Base-by-base conservation (phyloP, 2,888 invertebrate genomes). In the Quadroppia sp. region DNA sequence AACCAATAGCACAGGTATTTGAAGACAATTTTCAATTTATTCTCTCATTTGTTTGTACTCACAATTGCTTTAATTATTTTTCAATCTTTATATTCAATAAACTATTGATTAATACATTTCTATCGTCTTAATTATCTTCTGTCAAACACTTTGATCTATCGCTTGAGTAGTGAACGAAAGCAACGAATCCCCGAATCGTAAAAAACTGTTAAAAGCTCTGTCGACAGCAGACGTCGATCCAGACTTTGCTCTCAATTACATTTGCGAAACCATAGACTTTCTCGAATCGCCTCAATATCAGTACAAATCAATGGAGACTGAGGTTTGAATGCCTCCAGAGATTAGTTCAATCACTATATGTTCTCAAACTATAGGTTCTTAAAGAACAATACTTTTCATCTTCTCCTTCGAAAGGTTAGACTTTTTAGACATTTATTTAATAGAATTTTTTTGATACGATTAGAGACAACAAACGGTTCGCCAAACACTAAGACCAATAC, bases 181-280 rank as follows among this genome's bases (percentile, higher is more conserved):
- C 53, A 71, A 50, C 36, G 28, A 2, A 53, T 32, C 53, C 20
- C 71, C 71, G 9, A 17, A 36, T 36, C 48, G 40, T 15, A 71
- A 36, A 50, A 71, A 71, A 15, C 45, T 69, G 20, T 71, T 53
- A 25, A 71, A 42, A 30, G 1, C 71, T 15, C 40, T 75, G 23
- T 74, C 73, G 23, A 75, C 75, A 11, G 76, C 74, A 23, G 76
- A 78, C 48, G 75, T 75, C 15, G 78, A 78, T 74, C 76, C 76
- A 28, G 78, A 78, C 23, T 69, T 76, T 45, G 48, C 77, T 1
- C 25, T 72, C 17, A 76, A 75, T 25, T 79, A 78, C 70, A 77
- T 76, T 56, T 64, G 77, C 15, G 78, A 78, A 75, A 77, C 79
- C 17, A 74, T 79, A 20, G 78, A 78, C 73, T 78, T 79, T 76